phyloP scores from a whole-genome alignment of 2,113 vertebrate species.

The Lynx canadensis region DNA sequence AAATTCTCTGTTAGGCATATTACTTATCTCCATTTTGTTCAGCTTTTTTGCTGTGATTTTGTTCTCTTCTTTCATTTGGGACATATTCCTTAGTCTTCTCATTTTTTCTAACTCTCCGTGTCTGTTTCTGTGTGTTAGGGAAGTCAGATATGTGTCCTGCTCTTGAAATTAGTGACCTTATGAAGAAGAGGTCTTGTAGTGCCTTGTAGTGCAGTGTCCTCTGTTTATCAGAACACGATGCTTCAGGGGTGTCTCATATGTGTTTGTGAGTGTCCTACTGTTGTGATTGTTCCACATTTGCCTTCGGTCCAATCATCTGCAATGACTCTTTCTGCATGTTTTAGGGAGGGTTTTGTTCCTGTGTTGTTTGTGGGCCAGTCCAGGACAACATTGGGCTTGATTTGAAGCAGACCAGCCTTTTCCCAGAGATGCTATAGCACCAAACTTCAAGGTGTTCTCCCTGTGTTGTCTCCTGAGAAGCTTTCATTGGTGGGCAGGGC shows the following conservation, averaged over 20 bases:
- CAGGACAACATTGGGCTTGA: neutral
- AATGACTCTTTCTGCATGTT: neutral
- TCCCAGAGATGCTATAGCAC: neutral
- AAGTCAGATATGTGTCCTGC: neutral
- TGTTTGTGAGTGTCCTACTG: neutral
- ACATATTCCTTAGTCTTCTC: neutral
- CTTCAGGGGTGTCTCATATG: neutral
- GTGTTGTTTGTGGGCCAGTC: neutral
- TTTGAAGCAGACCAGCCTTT: neutral
- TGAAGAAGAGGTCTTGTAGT: neutral
- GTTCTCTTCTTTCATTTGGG: neutral
- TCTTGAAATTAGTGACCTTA: neutral
- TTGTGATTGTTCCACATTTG: neutral
- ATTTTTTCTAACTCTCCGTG: neutral
- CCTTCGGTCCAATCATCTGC: neutral
- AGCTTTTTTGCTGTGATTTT: neutral
- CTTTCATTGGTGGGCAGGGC: neutral
- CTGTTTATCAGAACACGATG: neutral
- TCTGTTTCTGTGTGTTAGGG: neutral
- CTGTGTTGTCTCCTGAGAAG: neutral
- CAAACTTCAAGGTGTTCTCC: neutral
- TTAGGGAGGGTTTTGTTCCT: neutral
- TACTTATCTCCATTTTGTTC: neutral
- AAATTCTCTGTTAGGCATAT: neutral
- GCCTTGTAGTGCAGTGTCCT: neutral